Evolutionary conservation across 1,140 invertebrate genomes (phyloP).

Genomic region (Ceratina japonica): DNA sequence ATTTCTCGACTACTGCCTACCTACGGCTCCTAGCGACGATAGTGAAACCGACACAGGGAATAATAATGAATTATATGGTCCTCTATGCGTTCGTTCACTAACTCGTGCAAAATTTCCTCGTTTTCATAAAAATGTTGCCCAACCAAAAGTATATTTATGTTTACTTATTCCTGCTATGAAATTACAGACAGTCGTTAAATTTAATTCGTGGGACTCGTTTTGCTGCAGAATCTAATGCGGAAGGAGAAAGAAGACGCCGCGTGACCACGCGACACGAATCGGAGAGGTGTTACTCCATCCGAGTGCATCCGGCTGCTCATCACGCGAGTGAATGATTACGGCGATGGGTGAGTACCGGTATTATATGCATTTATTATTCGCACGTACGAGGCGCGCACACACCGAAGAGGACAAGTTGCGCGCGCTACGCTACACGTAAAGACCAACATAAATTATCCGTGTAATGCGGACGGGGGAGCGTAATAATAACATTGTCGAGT

Average conservation of each 20-base stretch:
- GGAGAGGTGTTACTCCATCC: background rate
- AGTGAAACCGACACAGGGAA: background rate
- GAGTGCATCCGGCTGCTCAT: constrained; percentile 29
- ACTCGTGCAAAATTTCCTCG: background rate
- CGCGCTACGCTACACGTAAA: constrained; percentile 44
- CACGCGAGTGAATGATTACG: constrained; percentile 38
- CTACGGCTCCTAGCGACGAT: background rate
- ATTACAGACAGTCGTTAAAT: background rate
- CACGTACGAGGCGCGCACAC: constrained; percentile 23
- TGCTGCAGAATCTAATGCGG: background rate
- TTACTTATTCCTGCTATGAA: background rate
- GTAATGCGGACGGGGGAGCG: constrained; percentile 62
- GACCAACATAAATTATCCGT: constrained; percentile 65
- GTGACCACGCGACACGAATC: background rate
- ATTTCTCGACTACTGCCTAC: background rate
- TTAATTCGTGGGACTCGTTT: background rate
- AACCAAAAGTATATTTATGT: too few relatives aligned
- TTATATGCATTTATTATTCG: constrained; percentile 47
- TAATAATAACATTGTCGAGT: constrained; percentile 68
- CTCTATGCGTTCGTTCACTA: too few relatives aligned
- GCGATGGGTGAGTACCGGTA: constrained; percentile 12
- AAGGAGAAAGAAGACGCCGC: background rate
- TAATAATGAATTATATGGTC: constrained; percentile 12
- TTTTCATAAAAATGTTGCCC: background rate
- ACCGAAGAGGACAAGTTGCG: constrained; percentile 35